A percentile compares a stretch with the other conserved stretches of the same genome.
These are phyloP conservation scores for Isotomurus palustris DNA, from an alignment of 2,888 invertebrate genomes.

Conservation along the genomic window DNA sequence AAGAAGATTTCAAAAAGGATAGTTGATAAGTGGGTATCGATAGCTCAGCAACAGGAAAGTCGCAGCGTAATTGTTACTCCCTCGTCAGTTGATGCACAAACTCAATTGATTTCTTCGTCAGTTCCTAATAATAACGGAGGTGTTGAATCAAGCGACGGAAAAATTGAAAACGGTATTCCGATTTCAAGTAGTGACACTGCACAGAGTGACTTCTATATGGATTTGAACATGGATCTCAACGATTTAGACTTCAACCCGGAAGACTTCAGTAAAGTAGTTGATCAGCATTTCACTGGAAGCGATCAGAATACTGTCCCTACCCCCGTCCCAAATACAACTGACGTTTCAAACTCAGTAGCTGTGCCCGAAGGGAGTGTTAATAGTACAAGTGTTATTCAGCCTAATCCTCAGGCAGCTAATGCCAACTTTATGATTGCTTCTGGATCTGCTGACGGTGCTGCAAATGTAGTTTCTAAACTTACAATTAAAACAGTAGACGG, in stretches of 20 bases:
- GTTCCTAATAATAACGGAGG: neutral
- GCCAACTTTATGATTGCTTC: neutral
- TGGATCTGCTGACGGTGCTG: neutral
- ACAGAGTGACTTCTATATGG: slow-evolving; percentile 1
- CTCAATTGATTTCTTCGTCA: no score
- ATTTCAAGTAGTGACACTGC: neutral
- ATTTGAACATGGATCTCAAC: slow-evolving; percentile 23
- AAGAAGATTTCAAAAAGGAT: slow-evolving; percentile 32
- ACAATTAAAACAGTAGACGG: slow-evolving; percentile 38
- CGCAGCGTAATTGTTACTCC: neutral
- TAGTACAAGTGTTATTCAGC: slow-evolving; percentile 4
- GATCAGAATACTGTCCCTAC: no score
- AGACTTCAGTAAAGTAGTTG: slow-evolving; percentile 34
- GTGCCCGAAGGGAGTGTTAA: no score
- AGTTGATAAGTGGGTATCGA: slow-evolving; percentile 38
- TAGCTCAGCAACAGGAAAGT: slow-evolving; percentile 31
- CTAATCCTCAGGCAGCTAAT: neutral
- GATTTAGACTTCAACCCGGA: slow-evolving; percentile 43
- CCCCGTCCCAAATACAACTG: neutral
- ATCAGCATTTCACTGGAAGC: slow-evolving; percentile 31
- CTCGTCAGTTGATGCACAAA: neutral
- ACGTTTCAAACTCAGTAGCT: no score
- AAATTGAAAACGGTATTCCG: neutral
- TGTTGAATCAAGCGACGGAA: neutral
- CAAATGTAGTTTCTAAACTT: slow-evolving; percentile 31